Evolutionary conservation across 2,888 invertebrate species (phyloP).

Genomic region (Magallana nippona): DNA sequence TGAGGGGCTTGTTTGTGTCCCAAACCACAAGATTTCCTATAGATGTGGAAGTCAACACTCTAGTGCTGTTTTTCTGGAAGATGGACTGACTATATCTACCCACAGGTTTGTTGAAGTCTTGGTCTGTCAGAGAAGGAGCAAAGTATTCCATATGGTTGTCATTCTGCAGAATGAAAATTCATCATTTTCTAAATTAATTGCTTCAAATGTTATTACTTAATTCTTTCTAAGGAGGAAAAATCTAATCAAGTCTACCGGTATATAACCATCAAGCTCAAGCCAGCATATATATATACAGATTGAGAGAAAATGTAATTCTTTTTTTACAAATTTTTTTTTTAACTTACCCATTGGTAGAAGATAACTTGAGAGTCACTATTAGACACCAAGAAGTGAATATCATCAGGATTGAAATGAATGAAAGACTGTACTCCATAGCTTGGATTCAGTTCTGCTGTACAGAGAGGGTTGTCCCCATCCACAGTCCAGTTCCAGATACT

Average conservation of each 20-base stretch:
- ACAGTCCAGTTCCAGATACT: slow-evolving; percentile 80
- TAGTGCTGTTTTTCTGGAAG: slow-evolving; percentile 74
- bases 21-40: slow-evolving; percentile 80
- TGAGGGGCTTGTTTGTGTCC: slow-evolving; percentile 78
- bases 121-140: slow-evolving; percentile 78
- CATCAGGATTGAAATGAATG: slow-evolving; percentile 78
- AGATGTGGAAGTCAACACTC: slow-evolving; percentile 79
- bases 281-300: too few relatives aligned
- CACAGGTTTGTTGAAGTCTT: slow-evolving; percentile 80
- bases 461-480: slow-evolving; percentile 77
- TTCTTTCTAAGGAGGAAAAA: too few relatives aligned
- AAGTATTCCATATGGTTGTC: slow-evolving; percentile 72
- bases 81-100: slow-evolving; percentile 79
- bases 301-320: too few relatives aligned
- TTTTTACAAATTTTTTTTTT: neutral
- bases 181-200: neutral
- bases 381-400: slow-evolving; percentile 77
- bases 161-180: slow-evolving; percentile 57
- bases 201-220: too few relatives aligned
- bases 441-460: slow-evolving; percentile 74
- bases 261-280: too few relatives aligned
- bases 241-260: too few relatives aligned
- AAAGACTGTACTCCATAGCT: slow-evolving; percentile 75
- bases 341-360: slow-evolving; percentile 79
- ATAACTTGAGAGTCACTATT: slow-evolving; percentile 79